A percentile compares a stretch with the other conserved stretches of the same genome.
Evolutionary conservation across 2,888 invertebrate genomes (phyloP).

Genomic region (Argynnis bischoffii): DNA sequence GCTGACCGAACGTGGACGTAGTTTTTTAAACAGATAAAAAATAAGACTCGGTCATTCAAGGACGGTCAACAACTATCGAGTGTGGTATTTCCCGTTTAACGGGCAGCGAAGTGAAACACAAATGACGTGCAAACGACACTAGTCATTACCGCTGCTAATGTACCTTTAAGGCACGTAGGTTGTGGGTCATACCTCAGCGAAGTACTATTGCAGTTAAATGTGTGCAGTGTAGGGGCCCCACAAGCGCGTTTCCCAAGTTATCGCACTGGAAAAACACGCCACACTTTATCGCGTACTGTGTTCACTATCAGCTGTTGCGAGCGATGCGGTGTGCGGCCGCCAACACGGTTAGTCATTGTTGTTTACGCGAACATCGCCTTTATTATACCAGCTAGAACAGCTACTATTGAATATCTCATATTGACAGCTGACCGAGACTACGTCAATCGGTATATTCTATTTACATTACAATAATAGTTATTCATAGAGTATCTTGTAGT

Average conservation of each 20-base stretch:
- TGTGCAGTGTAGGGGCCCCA: slow-evolving; percentile 41
- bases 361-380: slow-evolving; percentile 43
- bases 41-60: slow-evolving; percentile 78
- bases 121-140: slow-evolving; percentile 50
- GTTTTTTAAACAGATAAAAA: slow-evolving; percentile 75
- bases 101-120: slow-evolving; percentile 56
- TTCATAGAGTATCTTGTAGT: slow-evolving; percentile 17
- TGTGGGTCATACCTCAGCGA: slow-evolving; percentile 33
- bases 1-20: slow-evolving; percentile 74
- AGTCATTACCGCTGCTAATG: slow-evolving; percentile 44
- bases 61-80: slow-evolving; percentile 68
- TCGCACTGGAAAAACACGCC: slow-evolving; percentile 74
- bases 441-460: slow-evolving; percentile 37
- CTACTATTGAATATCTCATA: slow-evolving; percentile 35
- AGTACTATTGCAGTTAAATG: slow-evolving; percentile 34
- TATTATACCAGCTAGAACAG: slow-evolving; percentile 37
- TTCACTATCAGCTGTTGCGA: slow-evolving; percentile 67
- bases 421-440: slow-evolving; percentile 42
- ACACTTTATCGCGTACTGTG: slow-evolving; percentile 66
- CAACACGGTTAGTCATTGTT: slow-evolving; percentile 46
- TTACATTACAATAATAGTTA: slow-evolving; percentile 26
- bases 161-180: slow-evolving; percentile 41
- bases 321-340: slow-evolving; percentile 53
- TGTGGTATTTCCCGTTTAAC: slow-evolving; percentile 72
- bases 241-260: slow-evolving; percentile 63